phyloP scores from a whole-genome alignment of 1,140 invertebrate genomes.

The Pseudoatta argentina region DNA sequence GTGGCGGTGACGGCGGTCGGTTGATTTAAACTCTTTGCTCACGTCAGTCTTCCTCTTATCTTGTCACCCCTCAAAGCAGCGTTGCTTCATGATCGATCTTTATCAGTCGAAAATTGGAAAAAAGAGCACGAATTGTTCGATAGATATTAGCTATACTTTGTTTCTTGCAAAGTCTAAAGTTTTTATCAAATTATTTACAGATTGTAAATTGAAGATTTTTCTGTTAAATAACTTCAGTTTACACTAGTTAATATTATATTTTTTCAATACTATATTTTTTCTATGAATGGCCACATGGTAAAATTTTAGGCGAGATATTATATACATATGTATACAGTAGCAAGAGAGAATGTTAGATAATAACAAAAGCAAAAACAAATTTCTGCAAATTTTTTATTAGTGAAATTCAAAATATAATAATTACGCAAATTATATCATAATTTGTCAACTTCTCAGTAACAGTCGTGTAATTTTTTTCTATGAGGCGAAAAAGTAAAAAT shows the following conservation, averaged over 20 bases:
- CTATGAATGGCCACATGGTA: background rate
- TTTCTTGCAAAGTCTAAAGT: background rate
- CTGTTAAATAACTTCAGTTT: background rate
- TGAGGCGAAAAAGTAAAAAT: no score
- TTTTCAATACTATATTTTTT: background rate
- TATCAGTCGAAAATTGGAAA: background rate
- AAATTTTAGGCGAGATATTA: background rate
- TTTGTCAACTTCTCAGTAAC: background rate
- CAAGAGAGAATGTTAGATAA: background rate
- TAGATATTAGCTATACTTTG: background rate
- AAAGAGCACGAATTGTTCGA: background rate
- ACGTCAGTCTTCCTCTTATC: constrained; percentile 44
- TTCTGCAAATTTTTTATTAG: background rate
- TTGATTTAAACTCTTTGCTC: constrained; percentile 67
- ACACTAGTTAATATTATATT: background rate
- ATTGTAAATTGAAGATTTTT: background rate
- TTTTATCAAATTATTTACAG: background rate
- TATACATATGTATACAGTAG: no score
- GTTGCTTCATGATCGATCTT: background rate
- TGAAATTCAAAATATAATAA: constrained; percentile 4
- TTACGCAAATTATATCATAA: background rate
- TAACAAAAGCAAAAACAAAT: background rate
- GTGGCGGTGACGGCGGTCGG: constrained; percentile 47
- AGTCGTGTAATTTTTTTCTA: background rate
- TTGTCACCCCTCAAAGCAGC: constrained; percentile 1